phyloP scores from a whole-genome alignment of 1,140 invertebrate genomes.

The Cotesia glomerata region DNA sequence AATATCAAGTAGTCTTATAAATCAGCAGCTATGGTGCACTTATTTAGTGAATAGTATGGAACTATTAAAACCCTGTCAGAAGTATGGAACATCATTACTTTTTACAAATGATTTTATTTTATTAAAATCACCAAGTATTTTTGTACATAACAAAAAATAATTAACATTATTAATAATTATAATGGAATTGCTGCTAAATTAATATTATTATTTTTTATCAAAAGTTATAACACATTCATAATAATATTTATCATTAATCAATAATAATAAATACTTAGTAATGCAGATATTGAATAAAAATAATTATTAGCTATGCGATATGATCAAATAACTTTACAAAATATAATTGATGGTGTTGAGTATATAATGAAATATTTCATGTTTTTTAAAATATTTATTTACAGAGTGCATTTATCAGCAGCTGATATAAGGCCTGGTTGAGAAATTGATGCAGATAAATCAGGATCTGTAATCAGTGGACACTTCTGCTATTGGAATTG shows the following conservation, averaged over 20 bases:
- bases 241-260: neutral
- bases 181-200: neutral
- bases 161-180: slow-evolving; percentile 1
- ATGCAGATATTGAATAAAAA: no score
- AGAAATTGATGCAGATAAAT: slow-evolving; percentile 7
- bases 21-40: slow-evolving; percentile 24
- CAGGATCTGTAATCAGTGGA: slow-evolving; percentile 8
- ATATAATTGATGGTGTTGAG: neutral
- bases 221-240: neutral
- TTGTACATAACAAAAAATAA: neutral
- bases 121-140: neutral
- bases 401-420: slow-evolving; percentile 9
- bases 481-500: neutral
- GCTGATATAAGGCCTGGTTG: slow-evolving; percentile 5
- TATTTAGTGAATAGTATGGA: slow-evolving; percentile 35
- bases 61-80: slow-evolving; percentile 25
- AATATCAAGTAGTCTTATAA: slow-evolving; percentile 21
- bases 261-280: no score
- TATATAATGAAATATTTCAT: neutral
- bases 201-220: neutral
- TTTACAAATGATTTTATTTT: slow-evolving; percentile 3
- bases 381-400: neutral
- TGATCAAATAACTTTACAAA: neutral
- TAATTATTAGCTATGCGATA: neutral
- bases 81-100: slow-evolving; percentile 31